These are phyloP conservation scores for Hymenopus coronatus DNA, from an alignment of 2,888 invertebrate genomes.

Conservation along the genomic window DNA sequence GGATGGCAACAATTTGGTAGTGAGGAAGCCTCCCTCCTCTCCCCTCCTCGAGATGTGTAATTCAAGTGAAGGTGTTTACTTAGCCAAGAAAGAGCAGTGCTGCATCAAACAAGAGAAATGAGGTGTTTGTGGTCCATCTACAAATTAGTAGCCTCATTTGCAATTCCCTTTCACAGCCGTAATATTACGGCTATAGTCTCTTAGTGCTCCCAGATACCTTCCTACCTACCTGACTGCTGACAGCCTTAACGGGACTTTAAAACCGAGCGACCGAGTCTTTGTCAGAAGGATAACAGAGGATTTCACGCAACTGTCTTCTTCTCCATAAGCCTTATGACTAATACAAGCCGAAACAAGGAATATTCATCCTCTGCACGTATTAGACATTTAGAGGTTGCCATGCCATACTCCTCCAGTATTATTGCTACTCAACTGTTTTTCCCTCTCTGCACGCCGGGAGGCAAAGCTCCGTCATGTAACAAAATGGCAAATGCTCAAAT, in stretches of 20 bases:
- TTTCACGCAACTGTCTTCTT: not conserved
- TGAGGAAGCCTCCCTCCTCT: not conserved
- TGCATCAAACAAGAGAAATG: not conserved
- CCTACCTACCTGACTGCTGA: not conserved
- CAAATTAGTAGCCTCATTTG: not conserved
- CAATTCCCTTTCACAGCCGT: not conserved
- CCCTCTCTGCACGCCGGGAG: not conserved
- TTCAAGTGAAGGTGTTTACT: not conserved
- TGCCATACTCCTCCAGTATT: not conserved
- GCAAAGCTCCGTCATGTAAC: not conserved
- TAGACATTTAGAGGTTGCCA: not conserved
- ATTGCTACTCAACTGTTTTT: not conserved
- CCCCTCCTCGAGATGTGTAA: not conserved
- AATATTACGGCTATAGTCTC: not conserved
- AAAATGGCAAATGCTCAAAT: not conserved
- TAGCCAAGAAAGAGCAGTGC: not conserved
- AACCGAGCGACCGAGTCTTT: not conserved
- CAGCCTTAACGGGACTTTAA: not conserved
- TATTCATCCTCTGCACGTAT: not conserved
- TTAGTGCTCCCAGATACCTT: not conserved
- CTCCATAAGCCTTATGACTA: not conserved
- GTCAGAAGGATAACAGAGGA: not conserved
- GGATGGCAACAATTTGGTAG: not conserved
- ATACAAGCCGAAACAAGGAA: not conserved
- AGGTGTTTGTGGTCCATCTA: not conserved